Conservation (phyloP, 2,888 invertebrate species). For the Ectemnius lituratus region DNA sequence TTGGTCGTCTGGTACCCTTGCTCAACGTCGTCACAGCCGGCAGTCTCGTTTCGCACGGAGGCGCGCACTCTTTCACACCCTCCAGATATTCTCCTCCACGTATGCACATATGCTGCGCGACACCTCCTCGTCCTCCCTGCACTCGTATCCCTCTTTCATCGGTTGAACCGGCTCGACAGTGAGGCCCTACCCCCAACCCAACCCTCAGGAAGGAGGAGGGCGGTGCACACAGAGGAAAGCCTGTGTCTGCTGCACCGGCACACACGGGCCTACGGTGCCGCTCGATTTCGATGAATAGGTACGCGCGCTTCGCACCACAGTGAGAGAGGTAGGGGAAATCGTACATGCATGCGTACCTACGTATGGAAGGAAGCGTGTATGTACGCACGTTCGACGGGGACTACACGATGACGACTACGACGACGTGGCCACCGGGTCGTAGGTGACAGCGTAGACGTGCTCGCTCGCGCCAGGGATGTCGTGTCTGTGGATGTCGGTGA, state of each 20-base stretch:
- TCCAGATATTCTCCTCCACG: constrained; percentile 63
- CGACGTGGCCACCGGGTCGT: constrained; percentile 24
- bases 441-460: constrained; percentile 25
- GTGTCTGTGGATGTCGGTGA: constrained; percentile 7
- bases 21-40: constrained; percentile 33
- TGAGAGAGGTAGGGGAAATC: neutral
- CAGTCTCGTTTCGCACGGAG: constrained; percentile 59
- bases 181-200: neutral
- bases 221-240: constrained; percentile 14
- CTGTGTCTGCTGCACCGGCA: neutral
- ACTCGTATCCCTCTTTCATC: constrained; percentile 43
- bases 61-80: constrained; percentile 68
- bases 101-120: constrained; percentile 54
- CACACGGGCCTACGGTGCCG: constrained; percentile 36
- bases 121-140: constrained; percentile 32
- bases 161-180: constrained; percentile 24
- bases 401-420: constrained; percentile 33
- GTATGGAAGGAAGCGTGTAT: constrained; percentile 14
- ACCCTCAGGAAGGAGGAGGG: constrained; percentile 4
- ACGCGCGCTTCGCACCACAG: constrained; percentile 43
- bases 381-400: constrained; percentile 48
- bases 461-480: constrained; percentile 5
- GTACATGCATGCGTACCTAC: neutral
- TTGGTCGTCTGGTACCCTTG: neutral
- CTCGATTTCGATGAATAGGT: constrained; percentile 64